phyloP scores from a whole-genome alignment of 1,140 invertebrate species.

The Yoshiicerus persimilis region DNA sequence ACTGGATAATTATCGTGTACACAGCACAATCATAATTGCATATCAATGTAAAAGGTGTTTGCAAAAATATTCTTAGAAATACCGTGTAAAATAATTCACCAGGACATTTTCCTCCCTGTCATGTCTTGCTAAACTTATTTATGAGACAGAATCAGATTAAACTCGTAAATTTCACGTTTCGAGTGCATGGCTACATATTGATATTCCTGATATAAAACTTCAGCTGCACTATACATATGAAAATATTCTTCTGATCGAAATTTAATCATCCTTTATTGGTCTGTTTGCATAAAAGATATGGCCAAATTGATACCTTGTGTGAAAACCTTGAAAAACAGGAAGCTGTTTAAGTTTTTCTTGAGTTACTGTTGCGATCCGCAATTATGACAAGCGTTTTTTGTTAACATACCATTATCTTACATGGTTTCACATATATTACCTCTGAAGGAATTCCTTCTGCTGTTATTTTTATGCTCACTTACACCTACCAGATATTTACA shows the following conservation, averaged over 20 bases:
- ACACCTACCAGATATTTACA: too few species aligned
- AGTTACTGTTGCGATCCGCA: background rate
- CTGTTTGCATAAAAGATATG: background rate
- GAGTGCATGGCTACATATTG: too few species aligned
- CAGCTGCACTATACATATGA: background rate
- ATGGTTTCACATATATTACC: too few species aligned
- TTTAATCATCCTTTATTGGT: background rate
- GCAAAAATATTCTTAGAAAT: background rate
- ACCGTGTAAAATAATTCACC: background rate
- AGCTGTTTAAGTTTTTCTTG: background rate
- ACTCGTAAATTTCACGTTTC: background rate
- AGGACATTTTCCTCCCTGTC: background rate
- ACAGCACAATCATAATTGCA: background rate
- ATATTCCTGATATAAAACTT: background rate
- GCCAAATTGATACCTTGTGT: background rate
- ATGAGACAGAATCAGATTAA: constrained; percentile 1
- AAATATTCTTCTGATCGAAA: background rate
- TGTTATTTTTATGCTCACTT: too few species aligned
- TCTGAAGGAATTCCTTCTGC: too few species aligned
- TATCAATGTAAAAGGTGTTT: background rate
- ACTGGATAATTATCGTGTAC: background rate
- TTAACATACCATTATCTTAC: too few species aligned
- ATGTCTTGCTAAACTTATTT: background rate
- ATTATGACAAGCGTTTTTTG: too few species aligned
- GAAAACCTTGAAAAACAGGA: background rate